Base-by-base conservation (phyloP, 2,797 vertebrate species). In the Leucoraja ocellata region DNA sequence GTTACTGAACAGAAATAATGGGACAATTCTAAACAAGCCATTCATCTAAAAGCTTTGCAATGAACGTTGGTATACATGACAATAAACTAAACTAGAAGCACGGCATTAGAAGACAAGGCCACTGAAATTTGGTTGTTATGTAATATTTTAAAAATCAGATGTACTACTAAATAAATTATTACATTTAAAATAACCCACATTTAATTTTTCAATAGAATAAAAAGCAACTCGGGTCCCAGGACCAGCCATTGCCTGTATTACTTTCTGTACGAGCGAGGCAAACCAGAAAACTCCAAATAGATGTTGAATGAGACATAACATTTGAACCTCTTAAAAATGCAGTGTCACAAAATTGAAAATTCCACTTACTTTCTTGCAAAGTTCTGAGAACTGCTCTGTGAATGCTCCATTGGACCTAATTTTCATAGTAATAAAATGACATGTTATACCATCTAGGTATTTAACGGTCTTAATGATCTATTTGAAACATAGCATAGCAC, bases 321-420 rank as follows among this genome's bases (percentile, higher is more conserved):
- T 58, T 28, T 84, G 28, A n/a, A 86, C 28, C 58, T 63, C 83
- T 88, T 32, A 32, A 63, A 16, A 68, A 88, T 36, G 8, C 61
- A 88, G n/a, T 65, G 16, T 32, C 84, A 68, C 84, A 88, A 88
- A 88, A 88, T 63, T 88, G 61, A 88, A 88, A 88, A 68, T 36
- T 88, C 61, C n/a, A 88, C 84, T 88, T 88, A 88, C 84, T 88
- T 88, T 88, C 65, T 88, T 88, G 68, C 84, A 88, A 63, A 88
- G 84, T 88, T 88, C 63, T 65, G 63, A 68, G 84, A 88, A 88
- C 63, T 88, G 84, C 84, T 88, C 84, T 88, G 84, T n/a, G 32
- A 63, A 32, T 68, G 84, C 84, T 88, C 63, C 84, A 68, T 88
- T 88, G 84, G 61, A 68, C 84, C 84, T 88, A 88, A 68, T 88